These are phyloP conservation scores for Silurus lanzhouensis DNA, from an alignment of 2,797 vertebrate species.

Conservation along the genomic window DNA sequence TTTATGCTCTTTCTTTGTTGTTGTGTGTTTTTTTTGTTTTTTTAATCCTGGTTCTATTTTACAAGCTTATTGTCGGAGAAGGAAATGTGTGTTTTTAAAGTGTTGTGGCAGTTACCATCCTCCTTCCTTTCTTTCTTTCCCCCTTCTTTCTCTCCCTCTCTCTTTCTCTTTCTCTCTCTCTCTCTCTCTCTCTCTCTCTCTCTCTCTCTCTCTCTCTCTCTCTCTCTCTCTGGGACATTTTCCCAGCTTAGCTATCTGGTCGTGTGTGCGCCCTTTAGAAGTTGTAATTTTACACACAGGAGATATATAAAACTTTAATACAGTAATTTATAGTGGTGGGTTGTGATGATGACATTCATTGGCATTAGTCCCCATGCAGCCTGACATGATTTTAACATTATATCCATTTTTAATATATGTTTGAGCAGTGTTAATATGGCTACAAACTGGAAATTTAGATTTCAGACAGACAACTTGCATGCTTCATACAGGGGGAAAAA, in stretches of 20 bases:
- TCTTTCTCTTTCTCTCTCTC: not conserved
- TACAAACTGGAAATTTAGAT: not conserved
- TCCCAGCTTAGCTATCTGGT: not conserved
- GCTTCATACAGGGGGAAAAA: no score
- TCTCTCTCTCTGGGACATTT: not conserved
- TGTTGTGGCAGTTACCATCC: slow-evolving; percentile 14
- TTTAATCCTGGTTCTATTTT: slow-evolving; percentile 20
- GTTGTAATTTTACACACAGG: not conserved
- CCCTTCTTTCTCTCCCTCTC: not conserved
- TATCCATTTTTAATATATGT: no score
- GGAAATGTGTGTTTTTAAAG: slow-evolving; percentile 33
- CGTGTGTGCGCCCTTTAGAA: not conserved
- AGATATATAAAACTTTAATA: not conserved
- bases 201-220: not conserved
- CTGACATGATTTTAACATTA: not conserved
- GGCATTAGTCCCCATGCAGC: not conserved
- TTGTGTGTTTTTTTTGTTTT: not conserved
- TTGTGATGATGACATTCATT: not conserved
- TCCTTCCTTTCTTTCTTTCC: no score
- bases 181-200: not conserved
- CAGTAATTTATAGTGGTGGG: not conserved
- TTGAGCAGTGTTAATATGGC: no score
- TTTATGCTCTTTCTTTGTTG: slow-evolving; percentile 37
- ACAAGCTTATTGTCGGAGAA: slow-evolving; percentile 21
- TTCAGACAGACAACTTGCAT: not conserved